These are phyloP conservation scores for Mormyrops attenuatus DNA, from an alignment of 2,797 vertebrate genomes.

Conservation along the genomic window DNA sequence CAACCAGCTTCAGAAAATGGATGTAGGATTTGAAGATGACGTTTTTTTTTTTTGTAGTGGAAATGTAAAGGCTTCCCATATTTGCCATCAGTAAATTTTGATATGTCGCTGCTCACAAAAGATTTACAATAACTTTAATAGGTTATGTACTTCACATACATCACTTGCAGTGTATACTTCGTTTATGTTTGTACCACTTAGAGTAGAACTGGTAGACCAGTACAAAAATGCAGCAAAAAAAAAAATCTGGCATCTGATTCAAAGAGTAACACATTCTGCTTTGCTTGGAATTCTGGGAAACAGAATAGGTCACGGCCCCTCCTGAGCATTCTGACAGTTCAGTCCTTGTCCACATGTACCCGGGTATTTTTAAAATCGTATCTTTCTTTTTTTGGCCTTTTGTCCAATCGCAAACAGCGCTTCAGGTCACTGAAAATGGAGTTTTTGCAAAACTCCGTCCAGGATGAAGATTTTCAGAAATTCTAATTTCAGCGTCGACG, in stretches of 20 bases:
- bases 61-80: background rate
- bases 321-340: background rate
- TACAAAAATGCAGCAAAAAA: background rate
- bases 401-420: background rate
- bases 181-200: background rate
- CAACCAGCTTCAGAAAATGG: too few species aligned
- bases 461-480: too few species aligned
- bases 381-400: background rate
- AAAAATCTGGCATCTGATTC: background rate
- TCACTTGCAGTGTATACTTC: conserved; percentile 8
- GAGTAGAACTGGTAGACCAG: background rate
- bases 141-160: conserved; percentile 18
- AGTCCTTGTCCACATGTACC: background rate
- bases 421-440: background rate
- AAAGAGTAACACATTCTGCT: background rate
- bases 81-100: background rate
- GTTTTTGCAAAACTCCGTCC: too few species aligned
- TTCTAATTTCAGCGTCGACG: too few species aligned
- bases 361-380: background rate
- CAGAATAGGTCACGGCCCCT: background rate
- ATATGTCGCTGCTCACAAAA: background rate
- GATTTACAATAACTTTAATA: conserved; percentile 11
- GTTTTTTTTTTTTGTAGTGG: too few species aligned
- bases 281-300: background rate
- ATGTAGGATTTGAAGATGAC: too few species aligned